phyloP scores from a whole-genome alignment of 2,888 invertebrate species.

The Panzeria rudis region DNA sequence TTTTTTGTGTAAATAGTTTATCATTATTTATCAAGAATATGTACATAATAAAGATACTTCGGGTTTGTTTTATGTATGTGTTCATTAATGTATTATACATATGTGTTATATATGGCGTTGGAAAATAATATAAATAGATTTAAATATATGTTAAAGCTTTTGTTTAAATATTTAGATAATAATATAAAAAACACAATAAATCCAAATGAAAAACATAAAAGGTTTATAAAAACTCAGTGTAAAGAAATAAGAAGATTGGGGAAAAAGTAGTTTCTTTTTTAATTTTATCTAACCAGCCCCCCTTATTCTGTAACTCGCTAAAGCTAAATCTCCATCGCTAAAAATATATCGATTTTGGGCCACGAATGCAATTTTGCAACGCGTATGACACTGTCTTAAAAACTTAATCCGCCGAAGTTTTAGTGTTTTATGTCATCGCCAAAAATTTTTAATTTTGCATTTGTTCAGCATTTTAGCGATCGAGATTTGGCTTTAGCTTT shows the following conservation, averaged over 20 bases:
- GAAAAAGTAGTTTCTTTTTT: background rate
- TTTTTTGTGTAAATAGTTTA: constrained; percentile 21
- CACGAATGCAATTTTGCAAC: no score
- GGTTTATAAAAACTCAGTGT: background rate
- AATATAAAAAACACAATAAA: constrained; percentile 28
- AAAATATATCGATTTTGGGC: no score
- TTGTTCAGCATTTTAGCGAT: no score
- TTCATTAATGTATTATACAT: background rate
- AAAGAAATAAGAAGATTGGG: background rate
- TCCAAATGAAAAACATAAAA: constrained; percentile 1
- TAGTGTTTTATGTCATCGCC: no score
- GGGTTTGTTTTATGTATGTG: background rate
- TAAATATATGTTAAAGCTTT: constrained; percentile 43
- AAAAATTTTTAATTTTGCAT: no score
- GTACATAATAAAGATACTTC: constrained; percentile 13
- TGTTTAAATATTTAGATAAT: constrained; percentile 42
- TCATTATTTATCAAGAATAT: constrained; percentile 43
- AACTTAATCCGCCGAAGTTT: no score
- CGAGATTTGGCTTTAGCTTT: no score
- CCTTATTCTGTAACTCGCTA: no score
- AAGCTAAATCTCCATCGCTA: background rate
- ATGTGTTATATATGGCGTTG: background rate
- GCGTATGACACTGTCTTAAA: no score
- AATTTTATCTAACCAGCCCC: background rate
- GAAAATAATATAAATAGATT: constrained; percentile 19